A percentile compares a stretch with the other conserved stretches of the same genome.
These are phyloP conservation scores for Acronicta leporina DNA, from an alignment of 2,888 invertebrate species.

Conservation along the genomic window DNA sequence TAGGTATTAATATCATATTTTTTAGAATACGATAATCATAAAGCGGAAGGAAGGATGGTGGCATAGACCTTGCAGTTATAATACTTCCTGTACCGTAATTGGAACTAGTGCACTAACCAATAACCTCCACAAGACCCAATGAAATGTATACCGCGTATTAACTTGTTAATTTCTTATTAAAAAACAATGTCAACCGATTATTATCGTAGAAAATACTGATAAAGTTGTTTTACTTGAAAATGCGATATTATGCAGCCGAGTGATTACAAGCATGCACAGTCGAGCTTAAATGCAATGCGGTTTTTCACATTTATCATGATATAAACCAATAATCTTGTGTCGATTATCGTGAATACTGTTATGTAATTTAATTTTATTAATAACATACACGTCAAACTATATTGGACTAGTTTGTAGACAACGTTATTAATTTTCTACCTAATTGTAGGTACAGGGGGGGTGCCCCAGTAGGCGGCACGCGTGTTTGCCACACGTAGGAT, in stretches of 20 bases:
- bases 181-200: conserved; percentile 53
- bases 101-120: conserved; percentile 61
- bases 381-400: conserved; percentile 12
- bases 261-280: conserved; percentile 2
- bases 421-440: background rate
- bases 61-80: conserved; percentile 67
- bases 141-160: conserved; percentile 53
- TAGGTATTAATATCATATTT: conserved; percentile 2
- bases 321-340: conserved; percentile 23
- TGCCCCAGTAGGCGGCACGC: no score
- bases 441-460: no score
- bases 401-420: conserved; percentile 12
- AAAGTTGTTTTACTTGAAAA: conserved; percentile 50
- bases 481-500: no score
- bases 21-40: conserved; percentile 59
- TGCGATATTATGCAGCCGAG: conserved; percentile 14
- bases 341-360: conserved; percentile 17
- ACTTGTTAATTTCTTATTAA: conserved; percentile 49
- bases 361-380: conserved; percentile 30
- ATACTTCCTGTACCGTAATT: conserved; percentile 76
- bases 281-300: conserved; percentile 20
- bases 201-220: conserved; percentile 36
- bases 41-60: conserved; percentile 80
- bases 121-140: conserved; percentile 56
- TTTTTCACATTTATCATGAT: conserved; percentile 29